phyloP scores from a whole-genome alignment of 2,113 vertebrate species.

The Gymnocephalus cernua region DNA sequence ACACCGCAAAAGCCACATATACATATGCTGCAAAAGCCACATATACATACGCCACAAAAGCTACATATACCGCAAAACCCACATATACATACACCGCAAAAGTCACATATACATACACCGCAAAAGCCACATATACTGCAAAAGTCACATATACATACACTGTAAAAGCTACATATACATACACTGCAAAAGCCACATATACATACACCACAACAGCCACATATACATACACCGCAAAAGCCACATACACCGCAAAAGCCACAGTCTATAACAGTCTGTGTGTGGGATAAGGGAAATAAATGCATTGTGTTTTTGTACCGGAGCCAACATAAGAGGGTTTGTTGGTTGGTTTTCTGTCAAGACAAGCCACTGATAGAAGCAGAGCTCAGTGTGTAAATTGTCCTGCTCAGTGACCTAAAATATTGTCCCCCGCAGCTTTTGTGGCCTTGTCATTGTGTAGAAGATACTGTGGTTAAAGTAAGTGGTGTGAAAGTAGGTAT shows the following conservation, averaged over 20 bases:
- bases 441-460: constrained; percentile 8
- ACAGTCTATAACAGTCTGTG: neutral
- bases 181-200: neutral
- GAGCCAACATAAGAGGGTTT: constrained; percentile 6
- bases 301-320: constrained; percentile 33
- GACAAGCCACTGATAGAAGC: neutral
- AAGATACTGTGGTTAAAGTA: neutral
- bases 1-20: neutral
- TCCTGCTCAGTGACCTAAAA: constrained; percentile 62
- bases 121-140: too few species aligned
- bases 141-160: too few species aligned
- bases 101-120: neutral
- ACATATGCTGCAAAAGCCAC: too few species aligned
- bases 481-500: neutral
- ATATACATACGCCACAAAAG: neutral
- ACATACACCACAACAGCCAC: neutral
- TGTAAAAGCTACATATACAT: too few species aligned
- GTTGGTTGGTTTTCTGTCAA: constrained; percentile 23
- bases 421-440: neutral
- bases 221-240: neutral
- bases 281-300: neutral
- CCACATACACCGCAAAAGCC: neutral
- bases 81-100: neutral
- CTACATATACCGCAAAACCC: too few species aligned
- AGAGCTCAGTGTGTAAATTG: neutral